Conservation (phyloP, 2,113 vertebrate genomes). For the Lethenteron reissneri region DNA sequence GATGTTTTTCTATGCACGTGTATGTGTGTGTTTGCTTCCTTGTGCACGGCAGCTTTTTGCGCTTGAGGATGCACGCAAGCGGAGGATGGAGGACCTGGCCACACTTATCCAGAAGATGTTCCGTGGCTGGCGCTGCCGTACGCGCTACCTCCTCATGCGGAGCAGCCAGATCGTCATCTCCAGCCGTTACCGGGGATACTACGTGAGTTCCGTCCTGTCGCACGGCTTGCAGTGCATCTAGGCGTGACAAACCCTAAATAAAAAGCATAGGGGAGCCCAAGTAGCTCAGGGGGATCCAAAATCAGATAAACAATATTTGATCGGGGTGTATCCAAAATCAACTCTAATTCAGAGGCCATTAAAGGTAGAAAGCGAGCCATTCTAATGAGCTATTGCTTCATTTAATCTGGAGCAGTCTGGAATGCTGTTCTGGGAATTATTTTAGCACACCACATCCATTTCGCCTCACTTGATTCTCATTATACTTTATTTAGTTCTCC, state of each 20-base stretch:
- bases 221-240: too few relatives aligned
- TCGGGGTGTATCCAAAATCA: too few relatives aligned
- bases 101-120: conserved; percentile 28
- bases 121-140: conserved; percentile 29
- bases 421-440: too few relatives aligned
- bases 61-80: conserved; percentile 24
- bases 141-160: conserved; percentile 27
- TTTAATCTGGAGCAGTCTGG: too few relatives aligned
- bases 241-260: too few relatives aligned
- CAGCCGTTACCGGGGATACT: conserved; percentile 27
- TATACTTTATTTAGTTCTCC: too few relatives aligned
- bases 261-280: too few relatives aligned
- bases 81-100: conserved; percentile 19
- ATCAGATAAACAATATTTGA: too few relatives aligned
- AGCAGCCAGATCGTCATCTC: conserved; percentile 38
- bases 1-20: not conserved
- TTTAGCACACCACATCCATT: too few relatives aligned
- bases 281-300: too few relatives aligned
- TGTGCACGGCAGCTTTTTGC: conserved; percentile 25
- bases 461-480: too few relatives aligned
- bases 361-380: not conserved
- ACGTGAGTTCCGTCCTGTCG: conserved; percentile 15
- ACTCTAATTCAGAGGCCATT: too few relatives aligned
- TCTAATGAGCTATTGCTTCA: not conserved
- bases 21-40: not conserved